Base-by-base conservation (phyloP, 1,140 invertebrate genomes). In the Macrostomum lignano region DNA sequence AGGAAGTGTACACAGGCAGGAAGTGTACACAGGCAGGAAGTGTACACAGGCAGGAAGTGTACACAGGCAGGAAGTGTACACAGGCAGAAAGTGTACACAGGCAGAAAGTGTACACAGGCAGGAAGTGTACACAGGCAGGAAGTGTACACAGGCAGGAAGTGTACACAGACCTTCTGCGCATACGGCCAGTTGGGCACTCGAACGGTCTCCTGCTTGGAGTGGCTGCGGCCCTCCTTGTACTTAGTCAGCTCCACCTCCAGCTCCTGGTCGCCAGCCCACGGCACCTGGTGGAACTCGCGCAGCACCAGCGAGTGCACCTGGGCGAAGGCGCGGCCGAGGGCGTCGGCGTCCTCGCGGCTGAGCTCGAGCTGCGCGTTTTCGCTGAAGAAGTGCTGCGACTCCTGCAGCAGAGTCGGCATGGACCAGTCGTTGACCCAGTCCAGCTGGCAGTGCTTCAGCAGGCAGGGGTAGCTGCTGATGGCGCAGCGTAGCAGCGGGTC, bases 341-440 rank as follows among this genome's bases (percentile, higher is more conserved):
- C n/a, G n/a, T n/a, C n/a, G n/a, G n/a, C n/a, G n/a, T n/a, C n/a
- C n/a, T n/a, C n/a, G n/a, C n/a, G n/a, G n/a, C n/a, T n/a, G n/a
- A n/a, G 25, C 17, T 21, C 21, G 22, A 37, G 23, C 6, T 17
- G n/a, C 17, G 20, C 29, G 25, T 19, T 22, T 19, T 4, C 25
- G 25, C 9, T 29, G 10, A 54, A 44, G 38, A 48, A 56, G 37
- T 53, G 50, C 7, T 43, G 44, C 3, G 52, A 51, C 33, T 54
- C 51, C 21, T 46, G 45, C 6, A 53, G 37, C 26, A 55, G 33
- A 11, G 46, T 38, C 31, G 52, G 49, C 33, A 52, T 46, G 11
- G 47, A 46, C 55, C n/a, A n/a, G 39, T 56, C 53, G 46, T 49
- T 52, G 40, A 58, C 41, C 47, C 49, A 56, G 38, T 48, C 48